Evolutionary conservation across 1,140 invertebrate genomes (phyloP).

Genomic region (Drosophila punjabiensis): DNA sequence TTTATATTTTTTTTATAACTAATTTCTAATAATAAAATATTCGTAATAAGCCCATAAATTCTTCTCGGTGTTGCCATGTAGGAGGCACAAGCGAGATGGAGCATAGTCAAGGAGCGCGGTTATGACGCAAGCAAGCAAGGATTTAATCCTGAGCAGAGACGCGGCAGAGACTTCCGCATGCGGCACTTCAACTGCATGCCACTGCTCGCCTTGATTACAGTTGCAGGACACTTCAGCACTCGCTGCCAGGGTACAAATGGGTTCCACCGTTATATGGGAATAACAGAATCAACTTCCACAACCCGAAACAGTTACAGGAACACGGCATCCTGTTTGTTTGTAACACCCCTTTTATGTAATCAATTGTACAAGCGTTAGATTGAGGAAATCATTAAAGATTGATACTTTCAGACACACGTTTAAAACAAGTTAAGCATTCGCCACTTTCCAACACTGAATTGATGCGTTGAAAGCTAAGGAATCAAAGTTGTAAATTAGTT

Average conservation of each 20-base stretch:
- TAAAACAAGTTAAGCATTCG: no score
- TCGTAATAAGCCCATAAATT: not conserved
- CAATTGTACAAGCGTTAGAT: not conserved
- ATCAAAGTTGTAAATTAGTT: no score
- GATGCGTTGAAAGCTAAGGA: no score
- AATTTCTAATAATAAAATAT: not conserved
- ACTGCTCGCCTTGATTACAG: slow-evolving; percentile 42
- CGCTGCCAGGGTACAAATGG: slow-evolving; percentile 14
- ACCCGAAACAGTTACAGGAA: not conserved
- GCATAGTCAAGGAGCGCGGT: slow-evolving; percentile 24
- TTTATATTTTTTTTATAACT: not conserved
- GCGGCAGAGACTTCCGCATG: slow-evolving; percentile 46
- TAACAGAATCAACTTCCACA: slow-evolving; percentile 2
- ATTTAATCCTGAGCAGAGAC: slow-evolving; percentile 32
- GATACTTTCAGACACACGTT: not conserved
- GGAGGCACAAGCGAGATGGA: slow-evolving; percentile 1
- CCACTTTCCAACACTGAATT: not conserved
- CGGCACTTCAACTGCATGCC: slow-evolving; percentile 42
- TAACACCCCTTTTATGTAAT: not conserved
- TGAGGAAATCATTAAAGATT: not conserved
- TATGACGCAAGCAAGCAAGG: slow-evolving; percentile 49
- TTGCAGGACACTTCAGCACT: slow-evolving; percentile 29
- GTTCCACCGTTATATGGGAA: slow-evolving; percentile 2
- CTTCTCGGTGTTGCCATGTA: not conserved
- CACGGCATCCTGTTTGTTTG: not conserved